phyloP scores from a whole-genome alignment of 2,888 invertebrate genomes.

The Drosophila kambysellisi region DNA sequence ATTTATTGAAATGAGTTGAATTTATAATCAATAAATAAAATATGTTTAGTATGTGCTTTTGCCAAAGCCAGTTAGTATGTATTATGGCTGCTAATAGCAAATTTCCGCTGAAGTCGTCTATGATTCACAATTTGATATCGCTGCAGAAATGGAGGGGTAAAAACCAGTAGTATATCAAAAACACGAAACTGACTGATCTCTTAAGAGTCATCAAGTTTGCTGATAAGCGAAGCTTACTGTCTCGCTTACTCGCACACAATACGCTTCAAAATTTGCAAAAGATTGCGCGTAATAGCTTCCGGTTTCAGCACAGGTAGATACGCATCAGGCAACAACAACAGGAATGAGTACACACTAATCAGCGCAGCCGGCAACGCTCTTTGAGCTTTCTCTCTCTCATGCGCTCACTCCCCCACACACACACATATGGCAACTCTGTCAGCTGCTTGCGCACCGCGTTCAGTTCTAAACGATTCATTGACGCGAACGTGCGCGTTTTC shows the following conservation, averaged over 20 bases:
- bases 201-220: conserved; percentile 37
- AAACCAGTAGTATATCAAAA: conserved; percentile 41
- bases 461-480: conserved; percentile 67
- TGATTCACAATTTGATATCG: conserved; percentile 58
- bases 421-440: conserved; percentile 19
- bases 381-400: not conserved
- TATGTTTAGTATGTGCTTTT: conserved; percentile 1
- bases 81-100: conserved; percentile 40
- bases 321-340: conserved; percentile 32
- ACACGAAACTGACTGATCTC: conserved; percentile 32
- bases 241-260: conserved; percentile 14
- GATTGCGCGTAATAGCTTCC: conserved; percentile 67
- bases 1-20: conserved; percentile 35
- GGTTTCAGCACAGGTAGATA: conserved; percentile 41
- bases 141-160: conserved; percentile 44
- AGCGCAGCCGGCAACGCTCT: conserved; percentile 19
- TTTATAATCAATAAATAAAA: conserved; percentile 37
- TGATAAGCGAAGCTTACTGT: conserved; percentile 48
- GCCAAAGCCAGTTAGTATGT: conserved; percentile 37
- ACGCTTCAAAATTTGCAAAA: conserved; percentile 43
- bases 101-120: conserved; percentile 50
- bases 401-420: conserved; percentile 13
- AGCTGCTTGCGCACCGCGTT: conserved; percentile 43
- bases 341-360: conserved; percentile 7
- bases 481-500: conserved; percentile 62